phyloP scores from a whole-genome alignment of 2,888 invertebrate genomes.

The Melanargia galathea region DNA sequence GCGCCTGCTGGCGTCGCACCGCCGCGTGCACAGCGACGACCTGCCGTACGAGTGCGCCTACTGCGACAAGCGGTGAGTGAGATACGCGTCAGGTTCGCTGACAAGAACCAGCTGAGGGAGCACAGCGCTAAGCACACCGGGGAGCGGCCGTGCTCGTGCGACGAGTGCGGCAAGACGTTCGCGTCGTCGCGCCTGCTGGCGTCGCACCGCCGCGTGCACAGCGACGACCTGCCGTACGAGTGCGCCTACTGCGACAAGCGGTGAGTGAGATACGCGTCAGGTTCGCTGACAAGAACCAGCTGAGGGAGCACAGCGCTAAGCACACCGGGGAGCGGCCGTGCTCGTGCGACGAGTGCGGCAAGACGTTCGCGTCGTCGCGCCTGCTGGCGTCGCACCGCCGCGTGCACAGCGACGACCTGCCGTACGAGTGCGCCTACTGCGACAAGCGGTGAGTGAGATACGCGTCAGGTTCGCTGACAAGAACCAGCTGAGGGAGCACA shows the following conservation, averaged over 20 bases:
- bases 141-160: constrained; percentile 63
- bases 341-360: constrained; percentile 65
- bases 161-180: constrained; percentile 68
- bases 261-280: constrained; percentile 58
- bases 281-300: constrained; percentile 56
- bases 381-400: constrained; percentile 78
- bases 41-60: constrained; percentile 80
- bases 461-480: constrained; percentile 61
- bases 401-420: constrained; percentile 79
- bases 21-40: constrained; percentile 76
- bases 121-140: constrained; percentile 68
- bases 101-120: constrained; percentile 53
- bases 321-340: constrained; percentile 68
- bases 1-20: constrained; percentile 76
- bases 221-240: constrained; percentile 75
- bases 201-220: constrained; percentile 81
- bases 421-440: constrained; percentile 79
- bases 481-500: constrained; percentile 60
- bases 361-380: constrained; percentile 66
- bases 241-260: constrained; percentile 80
- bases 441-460: constrained; percentile 70
- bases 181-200: constrained; percentile 66
- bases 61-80: constrained; percentile 76
- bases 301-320: constrained; percentile 60
- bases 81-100: constrained; percentile 60